Conservation (phyloP, 1,140 invertebrate species). For the Dryas iulia region DNA sequence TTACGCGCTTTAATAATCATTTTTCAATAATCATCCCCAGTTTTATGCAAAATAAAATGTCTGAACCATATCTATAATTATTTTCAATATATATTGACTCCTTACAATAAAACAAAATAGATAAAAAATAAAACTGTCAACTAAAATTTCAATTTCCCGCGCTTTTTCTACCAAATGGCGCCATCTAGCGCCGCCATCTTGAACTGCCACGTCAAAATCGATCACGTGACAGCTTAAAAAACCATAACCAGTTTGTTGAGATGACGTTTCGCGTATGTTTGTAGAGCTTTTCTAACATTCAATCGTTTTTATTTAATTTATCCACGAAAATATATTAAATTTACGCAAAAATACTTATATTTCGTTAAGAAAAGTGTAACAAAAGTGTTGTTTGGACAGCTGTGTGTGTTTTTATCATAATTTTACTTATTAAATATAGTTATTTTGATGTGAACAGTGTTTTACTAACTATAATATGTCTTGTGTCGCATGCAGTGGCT, state of each 20-base stretch:
- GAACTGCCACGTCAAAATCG: slow-evolving; percentile 32
- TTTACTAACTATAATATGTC: background rate
- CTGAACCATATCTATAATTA: too few species aligned
- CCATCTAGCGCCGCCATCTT: slow-evolving; percentile 47
- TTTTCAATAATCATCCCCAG: too few species aligned
- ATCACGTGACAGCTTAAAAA: slow-evolving; percentile 63
- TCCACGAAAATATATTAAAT: background rate
- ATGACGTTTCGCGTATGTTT: slow-evolving; percentile 68
- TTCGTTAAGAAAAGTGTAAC: background rate
- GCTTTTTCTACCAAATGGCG: slow-evolving; percentile 14
- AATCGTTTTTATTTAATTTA: background rate
- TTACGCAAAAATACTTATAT: background rate
- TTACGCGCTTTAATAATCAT: too few species aligned
- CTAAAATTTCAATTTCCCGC: slow-evolving; percentile 19
- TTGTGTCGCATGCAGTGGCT: slow-evolving; percentile 31
- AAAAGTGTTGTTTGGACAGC: background rate
- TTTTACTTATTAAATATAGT: background rate
- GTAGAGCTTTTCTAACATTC: slow-evolving; percentile 49
- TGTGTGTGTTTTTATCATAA: background rate
- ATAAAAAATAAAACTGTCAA: slow-evolving; percentile 15
- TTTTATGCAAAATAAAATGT: too few species aligned
- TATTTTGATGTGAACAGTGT: background rate
- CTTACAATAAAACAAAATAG: background rate
- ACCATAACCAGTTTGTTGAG: slow-evolving; percentile 68
- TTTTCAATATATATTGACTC: too few species aligned